phyloP scores from a whole-genome alignment of 92 coral and sea anemone genomes.

The Muricea muricata region DNA sequence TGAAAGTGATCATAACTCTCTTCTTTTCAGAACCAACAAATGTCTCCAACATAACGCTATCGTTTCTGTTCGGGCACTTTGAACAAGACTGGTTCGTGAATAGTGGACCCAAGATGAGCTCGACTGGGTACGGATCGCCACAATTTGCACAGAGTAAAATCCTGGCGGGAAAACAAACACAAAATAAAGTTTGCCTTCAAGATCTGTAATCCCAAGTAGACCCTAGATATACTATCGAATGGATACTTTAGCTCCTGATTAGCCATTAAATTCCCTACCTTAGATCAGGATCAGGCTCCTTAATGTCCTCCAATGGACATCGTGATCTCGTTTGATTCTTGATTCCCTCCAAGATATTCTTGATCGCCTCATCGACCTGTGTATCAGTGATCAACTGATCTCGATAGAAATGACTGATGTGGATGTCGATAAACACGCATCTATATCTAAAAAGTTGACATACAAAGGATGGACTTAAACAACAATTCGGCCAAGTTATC shows the following conservation, averaged over 20 bases:
- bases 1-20: slow-evolving; percentile 87
- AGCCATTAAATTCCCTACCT: slow-evolving; percentile 55
- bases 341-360: slow-evolving; percentile 79
- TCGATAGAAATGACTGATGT: slow-evolving; percentile 86
- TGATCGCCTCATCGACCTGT: slow-evolving; percentile 92
- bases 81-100: slow-evolving; percentile 94
- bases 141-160: slow-evolving; percentile 97
- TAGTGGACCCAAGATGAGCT: slow-evolving; percentile 92
- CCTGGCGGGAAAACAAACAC: slow-evolving; percentile 45
- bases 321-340: slow-evolving; percentile 84
- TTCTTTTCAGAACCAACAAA: slow-evolving; percentile 88
- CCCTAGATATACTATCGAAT: no score
- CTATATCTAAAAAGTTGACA: slow-evolving; percentile 65
- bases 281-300: slow-evolving; percentile 97
- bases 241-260: no score
- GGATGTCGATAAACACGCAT: slow-evolving; percentile 89
- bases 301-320: slow-evolving; percentile 83
- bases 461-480: no score
- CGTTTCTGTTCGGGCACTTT: slow-evolving; percentile 86
- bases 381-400: slow-evolving; percentile 91
- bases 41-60: slow-evolving; percentile 91
- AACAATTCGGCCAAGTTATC: no score
- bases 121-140: slow-evolving; percentile 98
- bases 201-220: no score
- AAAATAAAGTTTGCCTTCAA: background rate